Percentiles rank a stretch among this genome's conserved stretches.
Evolutionary conservation across 2,113 vertebrate species (phyloP).

Genomic region (Lathamus discolor): DNA sequence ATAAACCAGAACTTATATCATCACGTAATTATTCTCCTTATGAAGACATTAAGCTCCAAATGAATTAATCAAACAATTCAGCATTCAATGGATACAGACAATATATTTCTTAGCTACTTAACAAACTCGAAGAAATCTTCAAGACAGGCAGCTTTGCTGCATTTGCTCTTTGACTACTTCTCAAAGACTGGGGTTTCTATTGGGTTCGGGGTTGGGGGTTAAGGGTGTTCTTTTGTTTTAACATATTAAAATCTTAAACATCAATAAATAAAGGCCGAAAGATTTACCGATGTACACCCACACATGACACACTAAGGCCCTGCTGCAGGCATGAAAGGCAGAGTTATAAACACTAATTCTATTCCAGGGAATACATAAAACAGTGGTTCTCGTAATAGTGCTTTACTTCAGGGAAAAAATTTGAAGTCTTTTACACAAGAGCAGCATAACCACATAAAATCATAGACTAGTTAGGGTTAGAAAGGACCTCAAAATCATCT

Average conservation of each 20-base stretch:
- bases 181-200: not conserved
- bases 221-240: not conserved
- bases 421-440: not conserved
- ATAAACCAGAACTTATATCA: not conserved
- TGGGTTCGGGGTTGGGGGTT: rapidly evolving
- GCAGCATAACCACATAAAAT: not conserved
- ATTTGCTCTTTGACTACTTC: not conserved
- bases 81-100: not conserved
- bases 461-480: too few relatives aligned
- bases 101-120: not conserved
- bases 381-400: not conserved
- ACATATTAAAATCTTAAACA: not conserved
- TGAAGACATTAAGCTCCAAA: not conserved
- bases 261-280: not conserved
- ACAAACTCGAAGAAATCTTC: not conserved
- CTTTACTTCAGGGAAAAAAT: not conserved
- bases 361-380: not conserved
- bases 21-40: not conserved
- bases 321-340: not conserved
- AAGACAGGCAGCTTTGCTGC: not conserved
- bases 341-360: not conserved
- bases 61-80: not conserved
- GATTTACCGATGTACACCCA: not conserved
- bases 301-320: not conserved
- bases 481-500: too few relatives aligned